Percentiles rank a stretch among this genome's conserved stretches.
Evolutionary conservation across 2,888 invertebrate genomes (phyloP).

Genomic region (Plagodis dolabraria): DNA sequence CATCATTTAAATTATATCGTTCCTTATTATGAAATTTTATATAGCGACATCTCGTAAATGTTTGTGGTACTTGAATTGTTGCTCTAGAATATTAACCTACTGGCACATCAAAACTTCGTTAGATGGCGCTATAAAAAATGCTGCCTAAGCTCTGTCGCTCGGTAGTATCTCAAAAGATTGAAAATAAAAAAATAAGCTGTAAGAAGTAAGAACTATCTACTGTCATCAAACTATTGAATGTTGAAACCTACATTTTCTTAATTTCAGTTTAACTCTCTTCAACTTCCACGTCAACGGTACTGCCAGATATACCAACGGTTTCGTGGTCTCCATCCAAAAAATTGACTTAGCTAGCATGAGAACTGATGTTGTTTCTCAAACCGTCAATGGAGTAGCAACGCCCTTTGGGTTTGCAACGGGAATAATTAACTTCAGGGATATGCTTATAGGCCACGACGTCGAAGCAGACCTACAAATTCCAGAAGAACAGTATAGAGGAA

Average conservation of each 20-base stretch:
- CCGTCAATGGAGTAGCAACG: constrained; percentile 26
- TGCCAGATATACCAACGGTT: constrained; percentile 61
- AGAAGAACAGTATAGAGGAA: constrained; percentile 43
- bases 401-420: constrained; percentile 43
- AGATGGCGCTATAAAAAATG: no score
- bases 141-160: no score
- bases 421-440: constrained; percentile 44
- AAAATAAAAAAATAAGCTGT: no score
- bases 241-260: neutral
- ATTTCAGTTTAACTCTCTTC: constrained; percentile 56
- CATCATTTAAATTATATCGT: no score
- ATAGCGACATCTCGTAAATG: no score
- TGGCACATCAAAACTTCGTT: no score
- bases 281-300: constrained; percentile 55
- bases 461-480: constrained; percentile 41
- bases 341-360: constrained; percentile 47
- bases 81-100: no score
- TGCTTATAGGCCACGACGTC: constrained; percentile 60
- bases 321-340: constrained; percentile 60
- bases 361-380: constrained; percentile 18
- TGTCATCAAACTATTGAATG: no score
- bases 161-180: no score
- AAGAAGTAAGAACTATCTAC: no score
- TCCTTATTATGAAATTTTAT: no score
- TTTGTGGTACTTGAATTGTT: no score